Percentiles rank a stretch among this genome's conserved stretches.
These are phyloP conservation scores for Semnopithecus entellus DNA, from an alignment of 2,113 vertebrate genomes.

Conservation along the genomic window DNA sequence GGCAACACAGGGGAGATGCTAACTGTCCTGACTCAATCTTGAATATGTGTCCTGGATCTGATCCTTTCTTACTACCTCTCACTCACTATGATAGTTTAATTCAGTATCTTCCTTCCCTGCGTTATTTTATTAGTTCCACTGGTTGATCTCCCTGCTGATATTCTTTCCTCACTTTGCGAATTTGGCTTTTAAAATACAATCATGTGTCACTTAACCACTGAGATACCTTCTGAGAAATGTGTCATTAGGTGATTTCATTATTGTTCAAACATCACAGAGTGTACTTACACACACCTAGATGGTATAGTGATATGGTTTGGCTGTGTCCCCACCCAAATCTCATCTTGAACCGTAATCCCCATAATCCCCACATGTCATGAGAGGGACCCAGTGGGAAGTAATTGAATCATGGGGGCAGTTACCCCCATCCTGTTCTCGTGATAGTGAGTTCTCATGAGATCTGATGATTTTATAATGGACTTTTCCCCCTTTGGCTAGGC, in stretches of 20 bases:
- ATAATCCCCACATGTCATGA: no score
- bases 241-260: not conserved
- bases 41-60: not conserved
- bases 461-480: no score
- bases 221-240: not conserved
- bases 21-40: not conserved
- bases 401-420: no score
- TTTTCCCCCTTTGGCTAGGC: no score
- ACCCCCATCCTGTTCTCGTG: no score
- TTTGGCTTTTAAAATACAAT: not conserved
- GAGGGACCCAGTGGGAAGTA: no score
- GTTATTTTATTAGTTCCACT: not conserved
- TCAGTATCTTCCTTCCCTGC: not conserved
- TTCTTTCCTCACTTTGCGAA: not conserved
- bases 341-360: no score
- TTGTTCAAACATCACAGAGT: not conserved
- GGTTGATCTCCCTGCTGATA: not conserved
- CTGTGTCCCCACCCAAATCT: no score
- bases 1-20: not conserved
- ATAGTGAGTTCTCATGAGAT: no score
- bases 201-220: not conserved
- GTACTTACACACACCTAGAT: not conserved
- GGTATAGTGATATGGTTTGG: no score
- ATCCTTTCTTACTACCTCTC: not conserved
- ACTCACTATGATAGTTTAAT: not conserved